Base-by-base conservation (phyloP, 2,113 vertebrate species). In the Aythya baeri region DNA sequence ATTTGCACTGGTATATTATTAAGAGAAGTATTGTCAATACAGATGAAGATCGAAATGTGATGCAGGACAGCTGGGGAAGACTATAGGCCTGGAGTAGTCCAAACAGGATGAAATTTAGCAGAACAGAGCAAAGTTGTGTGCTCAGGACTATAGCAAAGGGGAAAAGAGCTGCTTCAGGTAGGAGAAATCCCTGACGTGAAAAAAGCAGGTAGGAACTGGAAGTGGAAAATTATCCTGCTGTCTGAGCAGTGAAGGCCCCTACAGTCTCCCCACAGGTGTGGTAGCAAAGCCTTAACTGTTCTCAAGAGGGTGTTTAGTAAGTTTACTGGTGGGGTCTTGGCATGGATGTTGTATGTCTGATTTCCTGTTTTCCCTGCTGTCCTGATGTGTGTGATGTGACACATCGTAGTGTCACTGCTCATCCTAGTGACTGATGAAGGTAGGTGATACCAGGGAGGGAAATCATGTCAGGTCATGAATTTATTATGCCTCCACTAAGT, bases 11-110 rank as follows among this genome's bases (percentile, higher is more conserved):
- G 4, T 32, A 66, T 5, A 9, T 32, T 65, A 71, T 34, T 63
- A 50, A 49, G 17, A 65, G 32, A 6, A 29, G 12, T 52, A 52
- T 57, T 1, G 0, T 34, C 1, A 1, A 34, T 14, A 43, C 6
- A 61, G 54, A 76, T 32, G 23, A 68, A 41, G 55, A 41, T 16
- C 2, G 6, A n/a, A 77, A 77, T 34, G 46, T 55, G 72, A 6
- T 55, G 41, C 6, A 11, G 49, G 49, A 31, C 16, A 10, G 34
- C 13, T 57, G 57, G 23, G 55, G 16, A 25, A 49, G 20, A 20
- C 29, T 41, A 17, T 77, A n/a, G 49, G 72, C 55, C 38, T 63
- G 57, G 15, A 82, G 70, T 22, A 52, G 26, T 32, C 31, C 26
- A 54, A 67, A 61, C 11, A 29, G 41, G 29, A 11, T 71, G n/a